Evolutionary conservation across 2,888 invertebrate genomes (phyloP), one percentile per base, ranked within the genome.

Genomic region (Petrolisthes cinctipes): DNA sequence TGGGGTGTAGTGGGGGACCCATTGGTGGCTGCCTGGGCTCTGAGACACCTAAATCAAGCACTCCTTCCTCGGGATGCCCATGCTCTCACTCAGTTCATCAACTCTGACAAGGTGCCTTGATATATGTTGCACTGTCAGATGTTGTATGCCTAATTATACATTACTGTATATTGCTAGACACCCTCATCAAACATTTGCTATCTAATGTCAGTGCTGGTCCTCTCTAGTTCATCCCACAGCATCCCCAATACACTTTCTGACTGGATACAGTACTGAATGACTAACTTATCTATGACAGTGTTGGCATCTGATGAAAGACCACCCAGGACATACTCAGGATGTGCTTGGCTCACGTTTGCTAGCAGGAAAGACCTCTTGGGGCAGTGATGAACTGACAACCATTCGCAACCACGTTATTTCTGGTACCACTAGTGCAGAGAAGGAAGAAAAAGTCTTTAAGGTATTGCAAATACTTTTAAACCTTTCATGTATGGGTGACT

Each of bases 281-380:
- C 17, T 73, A 11, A 7, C 11, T 23, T 23, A 37, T 4, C n/a
- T 54, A 11, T 7, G 7, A 17, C 53, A 86, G 86, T 86, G 86
- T 54, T 86, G 86, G 86, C 86, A 86, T 75, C 6, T 86, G 51
- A 86, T 86, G 86, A 51, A 56, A 20, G 86, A 86, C 76, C 86
- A 86, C 54, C 11, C 68, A 7, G 20, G 37, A 11, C 86, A 86
- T 61, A 61, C 76, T 37, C 20, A 76, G 0, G 17, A 14, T 11
- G 75, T 76, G 17, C 57, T 82, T 6, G 86, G 86, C 51, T 82
- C 86, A 9, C 61, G 76, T 5, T 23, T 86, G n/a, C 14, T 86
- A 9, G 86, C 82, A 23, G 86, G 86, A 7, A 86, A 86, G 82
- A 76, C 76, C 23, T 86, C 86, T 11, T 86, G 86, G 86, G 86